These are phyloP conservation scores for Mesocricetus auratus DNA, from an alignment of 2,113 vertebrate species.

Conservation along the genomic window DNA sequence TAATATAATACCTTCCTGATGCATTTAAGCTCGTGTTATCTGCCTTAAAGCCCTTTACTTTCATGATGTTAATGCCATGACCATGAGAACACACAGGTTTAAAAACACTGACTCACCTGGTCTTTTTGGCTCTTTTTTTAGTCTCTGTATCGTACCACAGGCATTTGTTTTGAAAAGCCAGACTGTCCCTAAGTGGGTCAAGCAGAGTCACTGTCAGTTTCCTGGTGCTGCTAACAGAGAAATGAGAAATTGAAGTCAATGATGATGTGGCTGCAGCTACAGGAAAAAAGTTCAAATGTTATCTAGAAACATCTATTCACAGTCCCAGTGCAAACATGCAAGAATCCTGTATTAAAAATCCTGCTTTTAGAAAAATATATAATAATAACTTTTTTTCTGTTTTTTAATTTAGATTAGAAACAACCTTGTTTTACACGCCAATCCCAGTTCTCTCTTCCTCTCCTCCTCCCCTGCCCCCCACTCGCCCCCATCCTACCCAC, in stretches of 20 bases:
- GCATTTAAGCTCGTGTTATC: background rate
- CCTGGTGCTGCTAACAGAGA: background rate
- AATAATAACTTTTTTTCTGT: background rate
- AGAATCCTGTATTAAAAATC: background rate
- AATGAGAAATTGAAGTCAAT: slow-evolving; percentile 5
- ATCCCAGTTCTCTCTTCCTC: no score
- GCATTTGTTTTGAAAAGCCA: background rate
- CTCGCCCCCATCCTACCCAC: no score
- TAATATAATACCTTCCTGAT: background rate
- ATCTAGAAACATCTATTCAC: background rate
- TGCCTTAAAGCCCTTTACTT: background rate
- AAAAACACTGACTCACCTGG: background rate
- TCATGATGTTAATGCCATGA: background rate
- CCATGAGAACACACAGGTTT: background rate
- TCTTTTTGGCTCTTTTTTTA: background rate
- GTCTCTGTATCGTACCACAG: background rate
- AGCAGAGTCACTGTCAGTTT: background rate
- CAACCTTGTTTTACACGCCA: no score
- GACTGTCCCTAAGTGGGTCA: background rate
- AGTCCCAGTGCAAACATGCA: background rate
- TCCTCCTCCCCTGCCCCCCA: no score
- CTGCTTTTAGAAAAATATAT: slow-evolving; percentile 35
- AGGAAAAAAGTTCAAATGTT: background rate
- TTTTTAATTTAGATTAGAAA: no score
- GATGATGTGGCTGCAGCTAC: background rate